These are phyloP conservation scores for Lithophane leautieri DNA, from an alignment of 2,888 invertebrate genomes.

Conservation along the genomic window DNA sequence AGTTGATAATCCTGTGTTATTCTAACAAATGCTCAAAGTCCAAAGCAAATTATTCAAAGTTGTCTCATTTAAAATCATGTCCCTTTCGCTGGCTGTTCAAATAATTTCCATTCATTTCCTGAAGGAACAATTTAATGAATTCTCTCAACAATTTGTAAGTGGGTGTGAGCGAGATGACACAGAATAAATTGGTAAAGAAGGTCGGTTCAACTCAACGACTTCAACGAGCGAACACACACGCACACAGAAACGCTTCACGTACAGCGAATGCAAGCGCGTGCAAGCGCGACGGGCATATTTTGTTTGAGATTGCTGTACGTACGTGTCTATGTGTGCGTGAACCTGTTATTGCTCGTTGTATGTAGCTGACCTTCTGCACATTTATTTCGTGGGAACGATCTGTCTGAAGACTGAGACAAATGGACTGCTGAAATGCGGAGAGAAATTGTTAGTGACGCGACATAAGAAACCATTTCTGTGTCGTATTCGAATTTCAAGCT, in stretches of 20 bases:
- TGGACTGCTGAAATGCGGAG: constrained; percentile 26
- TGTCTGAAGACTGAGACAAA: background rate
- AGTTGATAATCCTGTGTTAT: constrained; percentile 24
- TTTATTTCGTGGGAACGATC: background rate
- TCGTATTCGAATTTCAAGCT: background rate
- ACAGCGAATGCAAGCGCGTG: background rate
- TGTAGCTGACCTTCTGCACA: background rate
- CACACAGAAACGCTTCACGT: background rate
- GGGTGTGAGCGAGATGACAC: constrained; percentile 20
- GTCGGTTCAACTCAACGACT: background rate
- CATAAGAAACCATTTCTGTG: constrained; percentile 1
- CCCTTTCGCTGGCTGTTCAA: constrained; percentile 25
- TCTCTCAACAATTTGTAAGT: constrained; percentile 52
- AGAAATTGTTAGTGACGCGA: constrained; percentile 2
- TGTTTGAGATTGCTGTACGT: background rate
- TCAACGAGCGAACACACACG: background rate
- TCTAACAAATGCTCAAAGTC: constrained; percentile 19
- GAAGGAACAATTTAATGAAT: constrained; percentile 59
- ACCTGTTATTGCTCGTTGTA: background rate
- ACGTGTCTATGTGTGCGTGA: background rate
- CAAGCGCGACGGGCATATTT: background rate
- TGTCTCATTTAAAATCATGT: constrained; percentile 56
- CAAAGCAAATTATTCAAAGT: constrained; percentile 51
- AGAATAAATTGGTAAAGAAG: background rate
- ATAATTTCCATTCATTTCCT: constrained; percentile 54